Evolutionary conservation across 2,797 vertebrate genomes (phyloP), one percentile per base, ranked within the genome.

Genomic region (Squalus acanthias): DNA sequence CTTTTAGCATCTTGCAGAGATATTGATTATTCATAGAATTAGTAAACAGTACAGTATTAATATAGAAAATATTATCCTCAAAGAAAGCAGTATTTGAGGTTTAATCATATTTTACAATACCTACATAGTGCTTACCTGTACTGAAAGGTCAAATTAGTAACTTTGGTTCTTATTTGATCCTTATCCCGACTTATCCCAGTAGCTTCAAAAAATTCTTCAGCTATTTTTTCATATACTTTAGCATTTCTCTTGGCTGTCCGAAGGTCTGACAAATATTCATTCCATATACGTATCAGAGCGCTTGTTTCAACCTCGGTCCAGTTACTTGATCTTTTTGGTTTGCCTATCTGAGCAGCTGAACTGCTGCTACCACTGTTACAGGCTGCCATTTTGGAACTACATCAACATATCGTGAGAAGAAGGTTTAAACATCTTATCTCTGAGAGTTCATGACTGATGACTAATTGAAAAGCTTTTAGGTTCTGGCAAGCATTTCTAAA

Each of bases 131-230:
- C 98, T 98, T 98, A 98, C 99, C 99, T 99, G 99, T 99, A 99
- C 97, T 99, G 99, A 98, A 99, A 99, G 97, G 99, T 99, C 99
- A 99, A 99, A 98, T 99, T 99, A 97, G 99, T 99, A 98, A 99
- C 99, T 98, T 99, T 99, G 98, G 99, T 99, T 98, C 99, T 99
- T 98, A 99, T 99, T 98, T 99, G 99, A 97, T 99, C 99, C 96
- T 99, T 99, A 97, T 99, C 99, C 60, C 99, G 98, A 97, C 99
- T 99, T 97, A 99, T 99, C 20, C 99, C 99, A 0, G 99, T 99
- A 98, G 99, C 98, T 97, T 99, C 99, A 97, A 98, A 99, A 97
- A 99, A 99, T 98, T 98, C 99, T 98, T 99, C 99, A 97, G 99
- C 99, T 99, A 99, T 99, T 98, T 99, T 99, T 98, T 99, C 99